phyloP scores from a whole-genome alignment of 2,113 vertebrate species.

The Pantherophis guttatus region DNA sequence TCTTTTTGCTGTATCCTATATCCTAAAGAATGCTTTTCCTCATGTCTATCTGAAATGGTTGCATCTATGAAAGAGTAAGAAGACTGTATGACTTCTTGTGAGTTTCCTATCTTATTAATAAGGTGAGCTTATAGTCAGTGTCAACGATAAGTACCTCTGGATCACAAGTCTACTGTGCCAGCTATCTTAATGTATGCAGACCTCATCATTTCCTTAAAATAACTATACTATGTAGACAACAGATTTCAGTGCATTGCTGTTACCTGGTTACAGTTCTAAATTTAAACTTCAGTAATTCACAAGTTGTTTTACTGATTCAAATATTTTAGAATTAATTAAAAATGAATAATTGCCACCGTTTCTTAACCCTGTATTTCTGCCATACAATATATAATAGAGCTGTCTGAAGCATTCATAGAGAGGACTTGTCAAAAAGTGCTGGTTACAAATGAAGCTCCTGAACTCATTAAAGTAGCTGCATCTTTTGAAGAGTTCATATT shows the following conservation, averaged over 20 bases:
- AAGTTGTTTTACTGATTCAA: background rate
- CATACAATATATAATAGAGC: background rate
- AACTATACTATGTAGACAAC: background rate
- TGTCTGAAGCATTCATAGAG: background rate
- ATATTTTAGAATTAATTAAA: conserved; percentile 14
- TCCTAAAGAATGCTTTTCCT: background rate
- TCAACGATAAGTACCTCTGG: background rate
- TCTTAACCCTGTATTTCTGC: background rate
- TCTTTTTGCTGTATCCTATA: background rate
- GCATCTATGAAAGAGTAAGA: background rate
- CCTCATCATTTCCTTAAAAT: conserved; percentile 13
- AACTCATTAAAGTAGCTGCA: background rate
- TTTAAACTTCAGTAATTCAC: background rate
- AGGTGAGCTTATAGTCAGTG: background rate
- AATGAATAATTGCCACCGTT: background rate
- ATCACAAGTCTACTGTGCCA: conserved; percentile 14
- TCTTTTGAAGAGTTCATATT: background rate
- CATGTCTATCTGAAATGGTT: background rate
- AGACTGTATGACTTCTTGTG: background rate
- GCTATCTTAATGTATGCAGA: conserved; percentile 13
- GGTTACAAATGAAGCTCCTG: background rate
- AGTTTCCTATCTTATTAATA: background rate
- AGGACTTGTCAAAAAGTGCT: background rate
- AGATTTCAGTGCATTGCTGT: background rate
- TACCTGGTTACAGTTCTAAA: conserved; percentile 1